phyloP scores from a whole-genome alignment of 1,140 invertebrate species.

The Aricia agestis region DNA sequence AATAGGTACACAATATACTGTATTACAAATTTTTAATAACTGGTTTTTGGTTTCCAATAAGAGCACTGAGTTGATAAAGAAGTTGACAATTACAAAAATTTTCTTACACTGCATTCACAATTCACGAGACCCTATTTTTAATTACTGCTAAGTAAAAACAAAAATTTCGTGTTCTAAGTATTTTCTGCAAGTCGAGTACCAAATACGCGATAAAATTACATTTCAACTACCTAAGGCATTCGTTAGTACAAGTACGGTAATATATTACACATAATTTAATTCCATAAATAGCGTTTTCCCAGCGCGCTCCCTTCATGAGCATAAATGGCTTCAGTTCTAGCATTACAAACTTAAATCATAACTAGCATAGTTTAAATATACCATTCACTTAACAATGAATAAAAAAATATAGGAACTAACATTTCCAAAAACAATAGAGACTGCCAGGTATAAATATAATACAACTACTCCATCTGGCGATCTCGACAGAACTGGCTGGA shows the following conservation, averaged over 20 bases:
- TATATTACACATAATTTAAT: constrained; percentile 17
- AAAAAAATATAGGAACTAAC: constrained; percentile 16
- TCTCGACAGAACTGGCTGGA: background rate
- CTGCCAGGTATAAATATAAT: constrained; percentile 8
- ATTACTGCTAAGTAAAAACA: constrained; percentile 6
- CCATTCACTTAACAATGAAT: constrained; percentile 10
- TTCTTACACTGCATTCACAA: background rate
- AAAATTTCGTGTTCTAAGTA: constrained; percentile 9
- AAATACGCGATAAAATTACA: constrained; percentile 32
- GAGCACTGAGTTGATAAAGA: background rate
- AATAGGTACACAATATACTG: background rate
- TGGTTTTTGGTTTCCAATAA: background rate
- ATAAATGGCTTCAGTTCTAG: constrained; percentile 9
- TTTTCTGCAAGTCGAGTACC: constrained; percentile 20
- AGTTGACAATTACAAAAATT: constrained; percentile 1
- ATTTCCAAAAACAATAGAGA: constrained; percentile 12
- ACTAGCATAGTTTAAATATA: constrained; percentile 5
- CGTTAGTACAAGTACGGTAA: constrained; percentile 14
- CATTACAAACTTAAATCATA: background rate
- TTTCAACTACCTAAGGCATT: constrained; percentile 26
- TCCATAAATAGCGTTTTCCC: constrained; percentile 7
- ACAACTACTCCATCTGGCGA: background rate
- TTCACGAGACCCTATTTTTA: constrained; percentile 3
- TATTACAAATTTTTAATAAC: background rate
- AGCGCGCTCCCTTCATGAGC: constrained; percentile 4